Evolutionary conservation across 2,797 vertebrate genomes (phyloP), one percentile per base, ranked within the genome.

Genomic region (Bradypodion pumilum): DNA sequence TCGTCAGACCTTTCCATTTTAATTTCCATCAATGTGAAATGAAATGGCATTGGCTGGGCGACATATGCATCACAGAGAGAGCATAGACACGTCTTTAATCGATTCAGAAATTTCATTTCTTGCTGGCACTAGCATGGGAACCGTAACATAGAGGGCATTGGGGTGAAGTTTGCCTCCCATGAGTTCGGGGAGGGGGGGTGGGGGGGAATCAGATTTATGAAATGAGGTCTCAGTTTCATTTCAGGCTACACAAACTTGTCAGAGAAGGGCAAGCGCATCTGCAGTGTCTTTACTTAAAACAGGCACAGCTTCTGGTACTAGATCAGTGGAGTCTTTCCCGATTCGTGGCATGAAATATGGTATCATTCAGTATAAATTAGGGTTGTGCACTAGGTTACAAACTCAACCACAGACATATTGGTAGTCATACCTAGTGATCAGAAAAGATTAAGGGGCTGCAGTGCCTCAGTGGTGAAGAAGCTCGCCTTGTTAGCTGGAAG

Each of bases 1-100:
- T 89, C 83, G 89, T 78, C 90, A 83, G 66, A 87, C 70, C 84
- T 85, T 94, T 93, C 88, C 1, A 0, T 91, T 94, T 92, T 91
- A 85, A 94, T 92, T 92, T 91, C 78, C 46, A 0, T 85, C 90
- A 81, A 80, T 27, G 78, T 83, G 91, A 80, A 87, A 88, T 32
- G 88, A 86, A 76, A 83, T 78, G 1, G 85, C 65, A 0, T 46
- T 85, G 60, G 42, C 63, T 69, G 12, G 46, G 46, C 37, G 27
- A 29, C 78, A 6, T 15, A 19, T 40, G 2, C 32, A 7, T n/a
- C 7, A 13, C 21, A 10, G 46, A 21, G 52, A 56, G 52, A 56
- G 15, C 19, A 13, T 56, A 56, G 52, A 19, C 12, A 15, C 12
- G 21, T 19, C 35, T 65, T 66, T n/a, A 49, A 79, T 85, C 85